Percentiles rank a stretch among this genome's conserved stretches.
Conservation (phyloP, 2,797 vertebrate species). For the Eospalax fontanierii region DNA sequence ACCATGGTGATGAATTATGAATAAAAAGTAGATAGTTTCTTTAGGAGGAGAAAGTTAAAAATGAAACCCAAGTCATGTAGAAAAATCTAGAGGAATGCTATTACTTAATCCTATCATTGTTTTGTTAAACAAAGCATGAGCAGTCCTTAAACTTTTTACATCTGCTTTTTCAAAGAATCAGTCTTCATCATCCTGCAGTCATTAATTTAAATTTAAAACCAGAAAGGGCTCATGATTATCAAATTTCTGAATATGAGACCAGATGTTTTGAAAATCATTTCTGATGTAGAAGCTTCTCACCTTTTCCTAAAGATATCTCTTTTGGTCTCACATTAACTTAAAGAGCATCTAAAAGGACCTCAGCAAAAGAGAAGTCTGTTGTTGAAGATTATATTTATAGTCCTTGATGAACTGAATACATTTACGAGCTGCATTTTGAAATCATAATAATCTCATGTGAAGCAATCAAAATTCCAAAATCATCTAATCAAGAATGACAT, state of each 20-base stretch:
- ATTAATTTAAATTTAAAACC: constrained; percentile 81
- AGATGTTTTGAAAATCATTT: constrained; percentile 72
- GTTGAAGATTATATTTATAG: constrained; percentile 84
- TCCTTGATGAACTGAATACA: constrained; percentile 87
- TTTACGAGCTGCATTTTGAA: constrained; percentile 87
- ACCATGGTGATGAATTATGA: not conserved
- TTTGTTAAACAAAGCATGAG: constrained; percentile 46
- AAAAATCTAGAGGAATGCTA: constrained; percentile 63
- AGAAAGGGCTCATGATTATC: constrained; percentile 64
- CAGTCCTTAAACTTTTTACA: constrained; percentile 36
- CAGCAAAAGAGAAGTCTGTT: constrained; percentile 80
- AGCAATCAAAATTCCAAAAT: constrained; percentile 88
- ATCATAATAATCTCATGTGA: constrained; percentile 87
- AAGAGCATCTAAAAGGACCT: constrained; percentile 71
- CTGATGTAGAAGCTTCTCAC: constrained; percentile 67
- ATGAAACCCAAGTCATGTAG: not conserved
- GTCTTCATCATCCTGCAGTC: constrained; percentile 71
- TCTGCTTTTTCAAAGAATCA: constrained; percentile 61
- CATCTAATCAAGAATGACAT: constrained; percentile 87
- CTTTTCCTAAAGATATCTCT: constrained; percentile 68
- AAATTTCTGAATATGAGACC: constrained; percentile 60
- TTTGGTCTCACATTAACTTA: constrained; percentile 52
- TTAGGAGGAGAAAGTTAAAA: not conserved
- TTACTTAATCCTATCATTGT: constrained; percentile 28
- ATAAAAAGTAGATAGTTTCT: not conserved